phyloP scores from a whole-genome alignment of 2,888 invertebrate species.

The Adelphocoris suturalis region DNA sequence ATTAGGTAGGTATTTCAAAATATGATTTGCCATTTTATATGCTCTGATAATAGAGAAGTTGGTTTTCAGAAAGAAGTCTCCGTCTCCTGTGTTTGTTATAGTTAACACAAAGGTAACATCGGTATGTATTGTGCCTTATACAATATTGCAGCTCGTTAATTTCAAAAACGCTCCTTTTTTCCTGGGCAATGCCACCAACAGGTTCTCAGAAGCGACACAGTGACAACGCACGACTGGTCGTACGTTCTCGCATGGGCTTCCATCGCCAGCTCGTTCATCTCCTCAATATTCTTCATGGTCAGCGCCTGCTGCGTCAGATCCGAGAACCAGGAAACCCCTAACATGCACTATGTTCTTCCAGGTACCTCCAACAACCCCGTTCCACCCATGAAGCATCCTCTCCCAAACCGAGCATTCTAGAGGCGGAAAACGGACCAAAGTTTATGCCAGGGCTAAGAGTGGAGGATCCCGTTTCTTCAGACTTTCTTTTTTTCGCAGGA shows the following conservation, averaged over 20 bases:
- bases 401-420: not conserved
- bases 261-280: conserved; percentile 87
- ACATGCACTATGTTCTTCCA: conserved; percentile 94
- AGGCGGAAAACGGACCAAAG: not conserved
- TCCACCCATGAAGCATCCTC: not conserved
- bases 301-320: conserved; percentile 88
- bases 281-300: conserved; percentile 88
- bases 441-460: not conserved
- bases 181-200: conserved; percentile 77
- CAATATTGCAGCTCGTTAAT: not conserved
- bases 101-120: not conserved
- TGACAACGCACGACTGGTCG: conserved; percentile 90
- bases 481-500: not conserved
- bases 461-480: conserved; percentile 10
- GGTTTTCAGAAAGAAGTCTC: not conserved
- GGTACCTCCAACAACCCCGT: conserved; percentile 80
- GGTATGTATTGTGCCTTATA: not conserved
- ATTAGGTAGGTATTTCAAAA: too few relatives aligned
- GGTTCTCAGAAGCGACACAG: conserved; percentile 87
- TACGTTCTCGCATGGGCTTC: conserved; percentile 92
- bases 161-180: conserved; percentile 43
- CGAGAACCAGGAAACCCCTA: conserved; percentile 86
- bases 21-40: too few relatives aligned
- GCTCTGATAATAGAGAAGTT: not conserved
- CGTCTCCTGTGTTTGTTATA: not conserved